Evolutionary conservation across 2,888 invertebrate species (phyloP), one percentile per base, ranked within the genome.

Genomic region (Rhimphoctona megacephalus): DNA sequence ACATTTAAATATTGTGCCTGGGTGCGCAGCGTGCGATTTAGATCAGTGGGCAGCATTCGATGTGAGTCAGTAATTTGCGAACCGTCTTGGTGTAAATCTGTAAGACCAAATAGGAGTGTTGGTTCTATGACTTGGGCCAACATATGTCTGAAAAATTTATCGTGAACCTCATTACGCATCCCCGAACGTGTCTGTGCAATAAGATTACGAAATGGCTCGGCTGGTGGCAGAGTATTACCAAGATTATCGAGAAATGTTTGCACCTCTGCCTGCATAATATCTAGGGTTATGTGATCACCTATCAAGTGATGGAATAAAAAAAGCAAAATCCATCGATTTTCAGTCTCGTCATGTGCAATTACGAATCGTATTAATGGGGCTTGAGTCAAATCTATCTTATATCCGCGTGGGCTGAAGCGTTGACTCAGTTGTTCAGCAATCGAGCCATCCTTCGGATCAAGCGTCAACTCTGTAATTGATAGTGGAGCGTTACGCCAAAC

Each of bases 1-100:
- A 76, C 74, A 22, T 61, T 43, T 5, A 61, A 61, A 17, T 30
- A 25, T 46, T 76, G 22, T 19, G 74, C 74, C 36, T 76, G 74
- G 8, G 11, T 9, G 25, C 74, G 39, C 2, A 76, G 22, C 39
- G 17, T 57, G 17, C 7, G 14, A 11, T 61, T 46, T 6, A 76
- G 39, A 25, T 43, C 39, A 33, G 25, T 8, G 1, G 57, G 43
- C 19, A 76, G 19, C 57, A 39, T 39, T 4, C 19, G 19, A 14
- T 25, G 39, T 17, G 43, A 22, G 1, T 61, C 74, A 22, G 1
- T 61, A 25, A 76, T 76, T 43, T 39, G 61, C 1, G 43, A 76
- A 22, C 74, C 74, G 17, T 61, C 43, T 43, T 30, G 61, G 14
- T 76, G 22, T 17, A 76, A 39, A 76, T 76, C 43, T 6, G 22